These are phyloP conservation scores for Eulithis testata DNA, from an alignment of 2,888 invertebrate genomes.

Conservation along the genomic window DNA sequence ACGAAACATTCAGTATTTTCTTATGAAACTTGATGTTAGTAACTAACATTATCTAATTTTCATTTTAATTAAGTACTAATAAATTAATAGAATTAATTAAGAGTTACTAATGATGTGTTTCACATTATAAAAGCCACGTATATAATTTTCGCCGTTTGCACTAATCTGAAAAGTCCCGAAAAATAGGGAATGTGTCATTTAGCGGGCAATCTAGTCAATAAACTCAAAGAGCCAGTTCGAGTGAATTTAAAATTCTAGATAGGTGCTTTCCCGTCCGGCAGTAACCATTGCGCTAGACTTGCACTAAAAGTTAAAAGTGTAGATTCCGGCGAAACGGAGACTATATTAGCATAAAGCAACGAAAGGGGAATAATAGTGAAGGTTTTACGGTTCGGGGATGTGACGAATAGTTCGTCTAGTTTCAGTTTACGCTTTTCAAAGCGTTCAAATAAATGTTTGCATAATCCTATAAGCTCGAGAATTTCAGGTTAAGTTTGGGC, in stretches of 20 bases:
- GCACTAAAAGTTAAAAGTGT: constrained; percentile 49
- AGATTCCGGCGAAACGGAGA: constrained; percentile 42
- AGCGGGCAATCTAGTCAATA: constrained; percentile 21
- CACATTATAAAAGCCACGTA: too few species aligned
- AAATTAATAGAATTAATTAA: too few species aligned
- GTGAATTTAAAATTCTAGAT: constrained; percentile 54
- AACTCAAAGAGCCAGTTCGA: constrained; percentile 46
- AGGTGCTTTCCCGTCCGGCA: constrained; percentile 43
- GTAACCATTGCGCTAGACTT: constrained; percentile 44
- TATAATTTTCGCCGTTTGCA: too few species aligned
- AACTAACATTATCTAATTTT: too few species aligned
- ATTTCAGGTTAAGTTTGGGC: constrained; percentile 3
- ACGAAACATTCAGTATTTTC: not conserved
- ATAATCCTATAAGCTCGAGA: constrained; percentile 8
- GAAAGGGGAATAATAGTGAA: constrained; percentile 42
- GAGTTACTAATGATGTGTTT: too few species aligned
- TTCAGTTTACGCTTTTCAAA: constrained; percentile 31
- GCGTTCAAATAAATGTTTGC: constrained; percentile 21
- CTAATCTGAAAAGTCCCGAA: constrained; percentile 1
- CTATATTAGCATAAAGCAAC: constrained; percentile 43
- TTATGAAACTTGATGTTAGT: not conserved
- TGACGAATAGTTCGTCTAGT: constrained; percentile 41
- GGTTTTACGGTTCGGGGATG: constrained; percentile 33
- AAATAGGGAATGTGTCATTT: constrained; percentile 9
- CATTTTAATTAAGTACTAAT: too few species aligned